These are phyloP conservation scores for Helicoverpa zea DNA, from an alignment of 1,140 invertebrate genomes.

Conservation along the genomic window DNA sequence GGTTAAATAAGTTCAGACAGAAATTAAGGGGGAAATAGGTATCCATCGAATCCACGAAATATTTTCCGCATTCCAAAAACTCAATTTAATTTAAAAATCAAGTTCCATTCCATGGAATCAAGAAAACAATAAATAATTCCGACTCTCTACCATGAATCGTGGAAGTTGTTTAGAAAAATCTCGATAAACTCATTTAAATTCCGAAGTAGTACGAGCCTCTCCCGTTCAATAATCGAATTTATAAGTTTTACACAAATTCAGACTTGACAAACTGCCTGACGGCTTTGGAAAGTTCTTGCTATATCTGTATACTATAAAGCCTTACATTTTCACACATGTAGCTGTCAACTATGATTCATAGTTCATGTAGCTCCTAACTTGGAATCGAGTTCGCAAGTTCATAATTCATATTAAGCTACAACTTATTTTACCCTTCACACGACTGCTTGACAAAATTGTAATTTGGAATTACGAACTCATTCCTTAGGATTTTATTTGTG, in stretches of 20 bases:
- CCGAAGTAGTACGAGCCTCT: not conserved
- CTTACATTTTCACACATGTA: not conserved
- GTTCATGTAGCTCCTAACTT: not conserved
- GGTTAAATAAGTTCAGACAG: not conserved
- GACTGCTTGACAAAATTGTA: slow-evolving; percentile 26
- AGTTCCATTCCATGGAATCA: not conserved
- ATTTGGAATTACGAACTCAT: not conserved
- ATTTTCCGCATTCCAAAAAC: not conserved
- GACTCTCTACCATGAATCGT: not conserved
- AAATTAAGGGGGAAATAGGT: not conserved
- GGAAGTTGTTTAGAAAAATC: slow-evolving; percentile 5
- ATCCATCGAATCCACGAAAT: too few species aligned
- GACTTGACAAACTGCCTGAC: slow-evolving; percentile 25
- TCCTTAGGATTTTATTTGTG: not conserved
- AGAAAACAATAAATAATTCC: slow-evolving; percentile 4
- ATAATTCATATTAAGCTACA: slow-evolving; percentile 3
- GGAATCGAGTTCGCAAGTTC: slow-evolving; percentile 22
- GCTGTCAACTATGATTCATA: not conserved
- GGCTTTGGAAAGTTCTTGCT: slow-evolving; percentile 1
- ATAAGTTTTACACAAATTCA: slow-evolving; percentile 16
- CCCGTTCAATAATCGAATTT: slow-evolving; percentile 30
- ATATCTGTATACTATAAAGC: not conserved
- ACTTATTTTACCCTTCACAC: not conserved
- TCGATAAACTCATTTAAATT: slow-evolving; percentile 36
- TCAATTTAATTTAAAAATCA: not conserved